phyloP scores from a whole-genome alignment of 2,888 invertebrate species.

The Drosophila colorata region DNA sequence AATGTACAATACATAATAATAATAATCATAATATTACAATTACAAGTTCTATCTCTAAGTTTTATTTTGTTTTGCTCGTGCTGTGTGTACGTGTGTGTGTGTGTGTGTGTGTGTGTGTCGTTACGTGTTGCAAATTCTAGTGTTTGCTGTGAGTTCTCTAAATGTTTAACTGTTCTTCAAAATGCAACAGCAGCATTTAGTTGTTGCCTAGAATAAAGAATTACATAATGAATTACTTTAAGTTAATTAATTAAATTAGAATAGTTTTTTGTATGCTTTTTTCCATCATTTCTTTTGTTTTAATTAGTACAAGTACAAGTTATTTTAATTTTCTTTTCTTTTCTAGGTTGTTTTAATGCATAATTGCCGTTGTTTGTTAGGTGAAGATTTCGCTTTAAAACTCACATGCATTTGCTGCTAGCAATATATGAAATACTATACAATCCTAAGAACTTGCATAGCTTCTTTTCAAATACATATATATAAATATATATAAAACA shows the following conservation, averaged over 20 bases:
- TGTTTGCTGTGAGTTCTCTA: conserved; percentile 32
- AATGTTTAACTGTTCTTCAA: conserved; percentile 37
- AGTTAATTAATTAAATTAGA: conserved; percentile 36
- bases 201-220: conserved; percentile 48
- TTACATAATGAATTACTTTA: conserved; percentile 40
- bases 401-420: conserved; percentile 2
- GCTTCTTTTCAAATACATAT: conserved; percentile 2
- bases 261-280: conserved; percentile 28
- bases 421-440: conserved; percentile 11
- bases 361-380: conserved; percentile 29
- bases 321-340: conserved; percentile 10
- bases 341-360: conserved; percentile 42
- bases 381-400: conserved; percentile 6
- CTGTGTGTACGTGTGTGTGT: conserved; percentile 16
- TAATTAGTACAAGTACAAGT: conserved; percentile 42
- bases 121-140: conserved; percentile 20
- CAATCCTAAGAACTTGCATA: conserved; percentile 16
- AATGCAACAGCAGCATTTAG: conserved; percentile 56
- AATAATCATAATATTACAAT: conserved; percentile 46
- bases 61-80: conserved; percentile 15
- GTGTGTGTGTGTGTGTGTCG: conserved; percentile 6
- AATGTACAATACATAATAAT: conserved; percentile 58
- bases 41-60: conserved; percentile 36
- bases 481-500: conserved; percentile 19
- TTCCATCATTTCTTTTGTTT: conserved; percentile 16